Evolutionary conservation across 2,113 vertebrate species (phyloP).

Genomic region (Plecotus auritus): DNA sequence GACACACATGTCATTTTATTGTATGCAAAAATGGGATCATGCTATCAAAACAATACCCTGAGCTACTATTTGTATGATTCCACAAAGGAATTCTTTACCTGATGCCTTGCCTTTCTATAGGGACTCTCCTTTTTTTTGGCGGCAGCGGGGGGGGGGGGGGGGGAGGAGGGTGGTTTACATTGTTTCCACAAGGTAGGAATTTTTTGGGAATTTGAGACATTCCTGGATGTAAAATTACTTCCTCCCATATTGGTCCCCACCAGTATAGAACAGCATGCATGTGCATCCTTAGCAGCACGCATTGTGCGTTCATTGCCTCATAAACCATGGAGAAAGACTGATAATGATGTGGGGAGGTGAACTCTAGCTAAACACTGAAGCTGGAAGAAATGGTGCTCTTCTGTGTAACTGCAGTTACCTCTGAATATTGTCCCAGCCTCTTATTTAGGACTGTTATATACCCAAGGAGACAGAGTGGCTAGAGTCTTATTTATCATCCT

Average conservation of each 20-base stretch:
- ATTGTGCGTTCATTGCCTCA: background rate
- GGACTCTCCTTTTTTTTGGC: background rate
- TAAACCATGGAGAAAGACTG: background rate
- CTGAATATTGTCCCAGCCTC: background rate
- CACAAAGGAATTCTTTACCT: background rate
- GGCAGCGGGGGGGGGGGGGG: too few species aligned
- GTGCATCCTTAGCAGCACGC: background rate
- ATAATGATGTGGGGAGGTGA: background rate
- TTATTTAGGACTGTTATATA: background rate
- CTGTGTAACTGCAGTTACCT: background rate
- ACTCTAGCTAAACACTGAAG: background rate
- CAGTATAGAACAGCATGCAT: accelerated
- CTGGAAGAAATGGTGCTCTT: background rate
- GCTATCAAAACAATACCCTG: background rate
- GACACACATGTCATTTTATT: background rate
- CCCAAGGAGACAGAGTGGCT: background rate
- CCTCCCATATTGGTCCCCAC: background rate
- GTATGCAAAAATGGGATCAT: background rate
- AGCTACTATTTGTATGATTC: background rate
- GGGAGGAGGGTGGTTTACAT: background rate
- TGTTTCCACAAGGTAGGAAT: background rate
- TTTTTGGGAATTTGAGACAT: background rate
- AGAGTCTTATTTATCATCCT: background rate
- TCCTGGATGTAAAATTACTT: background rate
- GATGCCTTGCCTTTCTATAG: background rate